Conservation (phyloP, 2,113 vertebrate genomes). For the Datnioides undecimradiatus region DNA sequence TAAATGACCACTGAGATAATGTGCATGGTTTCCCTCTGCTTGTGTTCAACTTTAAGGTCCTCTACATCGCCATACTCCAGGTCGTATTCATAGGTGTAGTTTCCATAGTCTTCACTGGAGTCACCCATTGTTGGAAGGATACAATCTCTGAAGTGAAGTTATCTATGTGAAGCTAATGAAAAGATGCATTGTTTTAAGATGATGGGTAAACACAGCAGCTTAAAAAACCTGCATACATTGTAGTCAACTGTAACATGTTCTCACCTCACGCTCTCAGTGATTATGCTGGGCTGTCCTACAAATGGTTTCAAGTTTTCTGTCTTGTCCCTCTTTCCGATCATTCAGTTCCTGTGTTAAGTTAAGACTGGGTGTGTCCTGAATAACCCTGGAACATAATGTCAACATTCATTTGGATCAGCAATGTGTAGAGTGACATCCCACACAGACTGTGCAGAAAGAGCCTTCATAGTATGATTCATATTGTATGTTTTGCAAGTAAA, state of each 20-base stretch:
- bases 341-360: conserved; percentile 51
- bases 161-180: conserved; percentile 29
- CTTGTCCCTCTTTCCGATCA: conserved; percentile 21
- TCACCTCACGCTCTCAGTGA: conserved; percentile 29
- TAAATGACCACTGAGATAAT: conserved; percentile 91
- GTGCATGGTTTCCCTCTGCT: conserved; percentile 82
- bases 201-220: not conserved
- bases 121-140: conserved; percentile 54
- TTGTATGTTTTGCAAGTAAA: conserved; percentile 4
- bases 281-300: conserved; percentile 8
- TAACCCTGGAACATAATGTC: conserved; percentile 64
- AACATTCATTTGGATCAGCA: conserved; percentile 55
- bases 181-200: conserved; percentile 9
- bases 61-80: conserved; percentile 77
- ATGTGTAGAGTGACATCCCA: conserved; percentile 17
- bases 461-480: conserved; percentile 34
- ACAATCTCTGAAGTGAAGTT: not conserved
- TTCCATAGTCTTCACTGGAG: conserved; percentile 67
- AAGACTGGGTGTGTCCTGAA: conserved; percentile 60
- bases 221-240: not conserved
- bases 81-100: conserved; percentile 76
- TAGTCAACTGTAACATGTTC: not conserved
- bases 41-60: conserved; percentile 63
- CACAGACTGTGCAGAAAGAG: conserved; percentile 20
- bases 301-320: conserved; percentile 10